Percentiles rank a stretch among this genome's conserved stretches.
Conservation (phyloP, 2,888 invertebrate genomes). For the Ametastegia equiseti region DNA sequence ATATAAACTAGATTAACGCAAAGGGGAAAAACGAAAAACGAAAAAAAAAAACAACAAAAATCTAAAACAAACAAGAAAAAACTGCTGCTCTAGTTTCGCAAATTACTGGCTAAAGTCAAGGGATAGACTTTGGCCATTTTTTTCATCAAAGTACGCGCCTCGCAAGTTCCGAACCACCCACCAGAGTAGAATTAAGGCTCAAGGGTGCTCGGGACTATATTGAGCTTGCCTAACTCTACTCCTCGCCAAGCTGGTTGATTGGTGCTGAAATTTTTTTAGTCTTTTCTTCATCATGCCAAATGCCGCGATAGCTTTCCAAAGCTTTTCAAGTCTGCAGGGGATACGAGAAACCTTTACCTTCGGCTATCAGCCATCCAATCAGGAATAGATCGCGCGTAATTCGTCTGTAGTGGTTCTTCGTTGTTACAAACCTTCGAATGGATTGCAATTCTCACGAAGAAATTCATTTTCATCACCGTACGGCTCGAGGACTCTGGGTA, state of each 20-base stretch:
- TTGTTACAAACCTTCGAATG: background rate
- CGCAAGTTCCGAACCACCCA: slow-evolving; percentile 17
- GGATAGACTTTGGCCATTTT: background rate
- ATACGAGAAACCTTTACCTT: background rate
- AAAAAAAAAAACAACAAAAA: background rate
- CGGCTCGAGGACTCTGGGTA: too few species aligned
- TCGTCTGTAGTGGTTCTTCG: background rate
- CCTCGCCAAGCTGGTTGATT: slow-evolving; percentile 36
- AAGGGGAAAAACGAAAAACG: background rate
- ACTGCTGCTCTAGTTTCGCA: slow-evolving; percentile 21
- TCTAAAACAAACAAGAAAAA: background rate
- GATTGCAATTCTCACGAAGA: too few species aligned
- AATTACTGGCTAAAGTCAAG: slow-evolving; percentile 17
- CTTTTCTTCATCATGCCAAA: slow-evolving; percentile 18
- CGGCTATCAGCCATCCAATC: background rate
- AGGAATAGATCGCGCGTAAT: background rate
- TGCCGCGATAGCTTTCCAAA: slow-evolving; percentile 6
- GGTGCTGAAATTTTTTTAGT: slow-evolving; percentile 13
- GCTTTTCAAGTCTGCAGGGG: background rate
- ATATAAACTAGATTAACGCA: slow-evolving; percentile 6
- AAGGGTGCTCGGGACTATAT: slow-evolving; percentile 33
- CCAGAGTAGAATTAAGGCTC: slow-evolving; percentile 37
- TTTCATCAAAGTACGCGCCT: slow-evolving; percentile 36
- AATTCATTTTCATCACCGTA: too few species aligned
- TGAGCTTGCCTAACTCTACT: background rate